Evolutionary conservation across 2,888 invertebrate genomes (phyloP).

Genomic region (Tetragonula carbonaria): DNA sequence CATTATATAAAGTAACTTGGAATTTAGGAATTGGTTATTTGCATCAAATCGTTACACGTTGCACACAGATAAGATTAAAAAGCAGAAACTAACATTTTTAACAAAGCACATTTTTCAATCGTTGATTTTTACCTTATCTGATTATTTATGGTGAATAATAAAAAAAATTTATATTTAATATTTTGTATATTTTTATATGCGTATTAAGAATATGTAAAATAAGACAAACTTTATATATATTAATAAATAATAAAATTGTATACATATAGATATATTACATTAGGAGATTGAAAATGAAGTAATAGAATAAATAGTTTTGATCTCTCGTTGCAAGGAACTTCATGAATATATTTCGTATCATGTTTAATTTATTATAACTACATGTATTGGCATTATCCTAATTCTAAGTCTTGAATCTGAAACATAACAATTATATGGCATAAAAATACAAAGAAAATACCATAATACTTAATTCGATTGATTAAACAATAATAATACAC

Average conservation of each 20-base stretch:
- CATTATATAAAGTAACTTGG: not conserved
- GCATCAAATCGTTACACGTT: not conserved
- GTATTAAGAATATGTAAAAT: not conserved
- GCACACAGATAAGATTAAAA: not conserved
- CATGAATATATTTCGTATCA: slow-evolving; percentile 2
- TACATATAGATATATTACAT: not conserved
- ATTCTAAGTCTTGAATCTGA: slow-evolving; percentile 76
- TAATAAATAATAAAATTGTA: not conserved
- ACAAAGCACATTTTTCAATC: not conserved
- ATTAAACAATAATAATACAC: slow-evolving; percentile 18
- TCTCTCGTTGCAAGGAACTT: slow-evolving; percentile 11
- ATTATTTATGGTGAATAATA: not conserved
- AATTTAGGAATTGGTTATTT: slow-evolving; percentile 13
- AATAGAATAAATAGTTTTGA: not conserved
- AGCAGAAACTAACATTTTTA: not conserved
- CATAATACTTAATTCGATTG: not conserved
- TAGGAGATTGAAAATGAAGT: not conserved
- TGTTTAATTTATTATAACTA: not conserved
- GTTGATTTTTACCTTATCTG: not conserved
- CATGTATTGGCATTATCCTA: slow-evolving; percentile 60
- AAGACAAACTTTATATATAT: not conserved
- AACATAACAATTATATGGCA: slow-evolving; percentile 48
- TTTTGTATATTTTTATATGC: slow-evolving; percentile 27
- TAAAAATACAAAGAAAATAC: not conserved
- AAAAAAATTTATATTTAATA: not conserved